Base-by-base conservation (phyloP, 1,140 invertebrate species). In the Halictus rubicundus region DNA sequence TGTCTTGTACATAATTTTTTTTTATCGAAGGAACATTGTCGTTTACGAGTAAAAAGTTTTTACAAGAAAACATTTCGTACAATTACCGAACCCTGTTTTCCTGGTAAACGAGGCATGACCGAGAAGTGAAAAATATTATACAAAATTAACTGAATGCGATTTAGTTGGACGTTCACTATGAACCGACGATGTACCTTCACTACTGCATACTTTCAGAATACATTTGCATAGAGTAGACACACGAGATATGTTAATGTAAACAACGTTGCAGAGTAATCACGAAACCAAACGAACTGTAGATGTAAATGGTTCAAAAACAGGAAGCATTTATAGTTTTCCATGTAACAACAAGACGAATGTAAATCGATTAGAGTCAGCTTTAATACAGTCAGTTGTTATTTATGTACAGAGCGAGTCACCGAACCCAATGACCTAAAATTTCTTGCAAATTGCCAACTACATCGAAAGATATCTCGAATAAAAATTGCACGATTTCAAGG, bases 1-100 rank as follows among this genome's bases (percentile, higher is more conserved):
- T 52, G 25, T 70, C 66, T 65, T 84, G 70, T 83, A 80, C 23
- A 75, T 70, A 85, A 75, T 61, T 83, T 68, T 46, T 57, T 80
- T 80, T 68, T 25, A 57, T 72, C 12, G 23, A 49, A 21, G 25
- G 59, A 78, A 61, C 64, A 60, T n/a, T 64, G 84, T 69, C 1
- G 10, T 77, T 25, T 77, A 69, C 54, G 21, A 59, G 39, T 59
- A 5, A 59, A 72, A n/a, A 21, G 52, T 71, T 78, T 49, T 69
- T 68, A 25, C n/a, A n/a, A n/a, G 46, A 63, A 82, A 60, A 42
- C 74, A 69, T 78, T 60, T 82, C 72, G n/a, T 77, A 77, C 71
- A 71, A 82, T 19, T 60, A 19, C 70, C 77, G 82, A 46, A 46
- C 10, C 42, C n/a, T 19, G 25, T 49, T n/a, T n/a, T 65, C 52